Evolutionary conservation across 2,113 vertebrate species (phyloP), one percentile per base, ranked within the genome.

Genomic region (Carettochelys insculpta): DNA sequence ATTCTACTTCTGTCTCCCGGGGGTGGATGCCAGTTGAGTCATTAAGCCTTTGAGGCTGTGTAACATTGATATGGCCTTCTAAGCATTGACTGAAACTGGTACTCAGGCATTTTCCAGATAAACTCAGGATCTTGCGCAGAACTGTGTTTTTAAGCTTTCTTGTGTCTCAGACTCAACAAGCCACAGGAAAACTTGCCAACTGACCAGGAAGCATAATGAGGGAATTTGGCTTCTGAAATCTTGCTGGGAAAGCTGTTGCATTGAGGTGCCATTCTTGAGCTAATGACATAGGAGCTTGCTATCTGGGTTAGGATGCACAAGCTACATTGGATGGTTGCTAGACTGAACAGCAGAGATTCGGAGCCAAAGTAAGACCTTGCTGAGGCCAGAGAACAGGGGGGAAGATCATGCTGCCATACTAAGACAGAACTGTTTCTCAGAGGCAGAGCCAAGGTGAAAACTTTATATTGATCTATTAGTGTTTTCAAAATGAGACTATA

Each of bases 1-100:
- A 76, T 87, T 88, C 78, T 86, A 82, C 65, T 80, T 38, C 31
- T 76, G 10, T 71, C 94, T 89, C 76, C 87, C 79, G 88, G 61
- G 43, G 50, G 50, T 73, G 50, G 53, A 76, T 90, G 76, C 87
- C 85, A 89, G 58, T 85, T 73, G 92, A 82, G 80, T 3, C 16
- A 22, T 85, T 79, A 88, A 77, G 80, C 83, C 91, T 94, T 88
- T 2, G 17, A 92, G 85, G 43, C 10, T 51, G 68, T 79, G 48
- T 85, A 61, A 56, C 88, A 87, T 13, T 58, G 54, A 47, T 61
- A 89, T 0, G 0, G 38, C 68, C 89, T 94, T 89, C 71, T 85
- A 80, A 71, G 76, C 43, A 68, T 38, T 76, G 83, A 89, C 77
- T 58, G 90, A 92, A 85, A 83, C 87, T 84, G 50, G 41, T n/a